Percentiles rank a stretch among this genome's conserved stretches.
Evolutionary conservation across 2,113 vertebrate species (phyloP).

Genomic region (Rynchops niger): DNA sequence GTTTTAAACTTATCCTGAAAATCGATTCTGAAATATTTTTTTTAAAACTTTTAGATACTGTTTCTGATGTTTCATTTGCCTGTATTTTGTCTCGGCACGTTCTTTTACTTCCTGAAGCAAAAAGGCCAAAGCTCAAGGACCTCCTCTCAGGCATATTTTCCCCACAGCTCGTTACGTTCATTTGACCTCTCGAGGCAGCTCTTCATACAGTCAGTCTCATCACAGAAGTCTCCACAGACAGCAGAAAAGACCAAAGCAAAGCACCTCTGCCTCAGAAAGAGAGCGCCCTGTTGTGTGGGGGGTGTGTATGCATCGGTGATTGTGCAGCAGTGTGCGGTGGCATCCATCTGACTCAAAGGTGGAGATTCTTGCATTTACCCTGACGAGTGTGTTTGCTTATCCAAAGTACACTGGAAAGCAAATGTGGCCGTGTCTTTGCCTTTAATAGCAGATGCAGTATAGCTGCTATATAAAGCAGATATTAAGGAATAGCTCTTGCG

Average conservation of each 20-base stretch:
- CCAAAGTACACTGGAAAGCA: neutral
- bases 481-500: neutral
- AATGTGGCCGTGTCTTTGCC: neutral
- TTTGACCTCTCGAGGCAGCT: neutral
- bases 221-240: neutral
- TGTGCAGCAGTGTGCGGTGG: neutral
- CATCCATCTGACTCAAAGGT: neutral
- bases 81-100: neutral
- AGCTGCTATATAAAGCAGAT: neutral
- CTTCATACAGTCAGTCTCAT: neutral
- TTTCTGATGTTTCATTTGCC: neutral
- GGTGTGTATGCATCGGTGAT: neutral
- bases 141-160: neutral
- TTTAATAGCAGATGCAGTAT: neutral
- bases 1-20: neutral
- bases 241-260: neutral
- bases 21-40: neutral
- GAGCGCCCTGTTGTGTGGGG: accelerated
- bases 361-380: neutral
- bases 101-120: neutral
- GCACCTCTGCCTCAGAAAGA: neutral
- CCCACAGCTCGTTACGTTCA: neutral
- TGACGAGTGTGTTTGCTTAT: neutral
- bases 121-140: neutral
- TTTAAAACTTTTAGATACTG: neutral